phyloP scores from a whole-genome alignment of 2,113 vertebrate genomes.

The Vimba vimba region DNA sequence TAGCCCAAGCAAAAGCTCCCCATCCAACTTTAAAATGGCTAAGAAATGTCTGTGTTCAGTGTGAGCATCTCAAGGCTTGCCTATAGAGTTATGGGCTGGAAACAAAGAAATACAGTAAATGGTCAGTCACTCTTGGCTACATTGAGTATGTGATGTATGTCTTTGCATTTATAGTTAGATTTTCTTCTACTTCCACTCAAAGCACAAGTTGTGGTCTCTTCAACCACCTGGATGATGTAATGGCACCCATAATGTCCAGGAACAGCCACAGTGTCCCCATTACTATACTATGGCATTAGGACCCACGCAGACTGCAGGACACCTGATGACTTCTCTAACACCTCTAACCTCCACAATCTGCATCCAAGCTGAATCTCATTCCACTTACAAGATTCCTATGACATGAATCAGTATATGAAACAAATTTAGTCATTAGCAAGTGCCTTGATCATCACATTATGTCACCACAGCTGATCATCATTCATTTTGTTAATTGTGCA shows the following conservation, averaged over 20 bases:
- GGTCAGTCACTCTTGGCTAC: background rate
- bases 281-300: background rate
- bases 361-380: background rate
- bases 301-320: background rate
- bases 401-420: background rate
- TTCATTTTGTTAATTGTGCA: background rate
- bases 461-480: background rate
- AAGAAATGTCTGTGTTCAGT: background rate
- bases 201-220: background rate
- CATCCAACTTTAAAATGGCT: background rate
- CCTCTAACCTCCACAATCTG: background rate
- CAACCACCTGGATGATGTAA: background rate
- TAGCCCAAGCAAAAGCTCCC: background rate
- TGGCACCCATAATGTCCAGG: background rate
- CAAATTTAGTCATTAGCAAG: background rate
- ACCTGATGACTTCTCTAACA: background rate
- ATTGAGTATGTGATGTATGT: background rate
- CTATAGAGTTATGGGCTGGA: background rate
- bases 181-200: background rate
- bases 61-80: background rate
- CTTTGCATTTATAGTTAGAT: background rate
- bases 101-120: background rate
- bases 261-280: background rate
- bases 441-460: background rate
- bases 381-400: background rate